Evolutionary conservation across 2,888 invertebrate genomes (phyloP).

Genomic region (Drosophila silvestris): DNA sequence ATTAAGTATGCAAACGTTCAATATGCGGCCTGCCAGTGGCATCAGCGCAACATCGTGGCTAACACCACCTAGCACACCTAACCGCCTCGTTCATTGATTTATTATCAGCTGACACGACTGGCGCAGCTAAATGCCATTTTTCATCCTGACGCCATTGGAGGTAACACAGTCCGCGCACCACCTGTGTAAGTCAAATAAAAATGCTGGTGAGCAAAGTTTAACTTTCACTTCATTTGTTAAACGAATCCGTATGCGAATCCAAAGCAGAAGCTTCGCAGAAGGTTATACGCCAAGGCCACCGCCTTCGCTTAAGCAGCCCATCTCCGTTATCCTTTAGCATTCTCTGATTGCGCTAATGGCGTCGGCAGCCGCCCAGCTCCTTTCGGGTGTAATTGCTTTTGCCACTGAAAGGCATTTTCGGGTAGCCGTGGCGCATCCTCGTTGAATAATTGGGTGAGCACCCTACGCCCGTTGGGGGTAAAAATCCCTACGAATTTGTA

Average conservation of each 20-base stretch:
- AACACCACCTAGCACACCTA: not conserved
- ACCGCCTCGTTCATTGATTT: constrained; percentile 58
- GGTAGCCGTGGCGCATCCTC: constrained; percentile 6
- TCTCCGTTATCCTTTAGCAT: constrained; percentile 39
- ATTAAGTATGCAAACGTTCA: constrained; percentile 67
- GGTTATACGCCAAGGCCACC: constrained; percentile 44
- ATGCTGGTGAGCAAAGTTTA: constrained; percentile 60
- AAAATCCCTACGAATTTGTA: constrained; percentile 9
- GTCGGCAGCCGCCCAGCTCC: constrained; percentile 6
- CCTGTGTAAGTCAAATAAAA: constrained; percentile 67
- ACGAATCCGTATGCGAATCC: constrained; percentile 48
- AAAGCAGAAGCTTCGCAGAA: constrained; percentile 31
- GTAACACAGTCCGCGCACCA: constrained; percentile 34
- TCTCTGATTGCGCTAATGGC: constrained; percentile 37
- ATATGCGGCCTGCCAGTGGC: constrained; percentile 38
- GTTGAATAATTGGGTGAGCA: constrained; percentile 40
- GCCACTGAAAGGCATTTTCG: constrained; percentile 34
- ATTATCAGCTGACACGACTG: constrained; percentile 45
- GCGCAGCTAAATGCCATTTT: constrained; percentile 56
- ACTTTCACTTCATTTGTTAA: constrained; percentile 72
- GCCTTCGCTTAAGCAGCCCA: not conserved
- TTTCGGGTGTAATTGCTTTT: constrained; percentile 39
- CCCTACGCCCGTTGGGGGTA: not conserved
- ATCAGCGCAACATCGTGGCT: constrained; percentile 14
- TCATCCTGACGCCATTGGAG: constrained; percentile 50